phyloP scores from a whole-genome alignment of 2,888 invertebrate genomes.

The Dolichopus griseipennis region DNA sequence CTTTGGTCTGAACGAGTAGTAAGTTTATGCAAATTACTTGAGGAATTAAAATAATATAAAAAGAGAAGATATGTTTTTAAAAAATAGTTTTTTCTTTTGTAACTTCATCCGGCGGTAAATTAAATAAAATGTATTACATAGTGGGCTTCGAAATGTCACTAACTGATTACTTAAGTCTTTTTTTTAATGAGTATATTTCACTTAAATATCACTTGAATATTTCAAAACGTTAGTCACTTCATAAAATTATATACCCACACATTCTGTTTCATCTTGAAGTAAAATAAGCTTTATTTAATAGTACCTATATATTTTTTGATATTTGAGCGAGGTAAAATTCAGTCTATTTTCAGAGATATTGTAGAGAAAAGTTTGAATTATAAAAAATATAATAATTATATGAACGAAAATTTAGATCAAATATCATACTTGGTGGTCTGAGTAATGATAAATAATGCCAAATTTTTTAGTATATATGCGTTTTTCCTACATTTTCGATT shows the following conservation, averaged over 20 bases:
- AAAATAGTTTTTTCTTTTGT: background rate
- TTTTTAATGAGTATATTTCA: background rate
- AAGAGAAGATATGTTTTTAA: background rate
- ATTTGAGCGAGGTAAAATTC: background rate
- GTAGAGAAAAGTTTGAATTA: no score
- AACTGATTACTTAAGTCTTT: background rate
- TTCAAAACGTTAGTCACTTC: background rate
- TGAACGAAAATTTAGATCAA: no score
- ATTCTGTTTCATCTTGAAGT: background rate
- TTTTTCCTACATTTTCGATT: no score
- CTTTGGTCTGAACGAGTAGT: background rate
- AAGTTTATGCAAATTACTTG: background rate
- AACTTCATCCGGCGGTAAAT: background rate
- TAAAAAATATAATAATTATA: no score
- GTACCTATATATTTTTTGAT: background rate
- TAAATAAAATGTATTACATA: no score
- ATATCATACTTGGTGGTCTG: no score
- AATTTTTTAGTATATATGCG: no score
- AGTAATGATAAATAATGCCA: no score
- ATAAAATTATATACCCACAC: background rate
- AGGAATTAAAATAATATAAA: background rate
- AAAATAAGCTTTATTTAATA: background rate
- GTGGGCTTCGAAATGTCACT: background rate
- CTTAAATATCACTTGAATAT: background rate
- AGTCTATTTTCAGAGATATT: no score